phyloP scores from a whole-genome alignment of 1,140 invertebrate genomes.

The Ectropis grisescens region DNA sequence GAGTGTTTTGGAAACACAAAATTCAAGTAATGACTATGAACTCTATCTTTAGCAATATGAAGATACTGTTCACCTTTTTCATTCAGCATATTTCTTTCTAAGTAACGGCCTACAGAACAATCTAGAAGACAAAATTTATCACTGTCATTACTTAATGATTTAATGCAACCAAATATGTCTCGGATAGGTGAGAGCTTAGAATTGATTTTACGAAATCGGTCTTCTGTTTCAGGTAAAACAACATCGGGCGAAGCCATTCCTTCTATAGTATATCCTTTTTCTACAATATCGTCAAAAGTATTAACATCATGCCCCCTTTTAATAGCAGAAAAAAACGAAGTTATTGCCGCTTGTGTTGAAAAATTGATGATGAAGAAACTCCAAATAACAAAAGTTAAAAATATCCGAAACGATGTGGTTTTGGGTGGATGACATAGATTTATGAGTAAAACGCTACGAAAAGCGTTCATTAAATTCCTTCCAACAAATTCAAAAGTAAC shows the following conservation, averaged over 20 bases:
- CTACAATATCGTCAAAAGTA: constrained; percentile 53
- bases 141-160: constrained; percentile 37
- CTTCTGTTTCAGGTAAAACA: constrained; percentile 42
- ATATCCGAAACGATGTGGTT: constrained; percentile 35
- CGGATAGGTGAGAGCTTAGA: constrained; percentile 29
- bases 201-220: constrained; percentile 42
- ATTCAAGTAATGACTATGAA: constrained; percentile 55
- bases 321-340: constrained; percentile 52
- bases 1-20: constrained; percentile 43
- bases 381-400: constrained; percentile 39
- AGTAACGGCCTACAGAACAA: constrained; percentile 49
- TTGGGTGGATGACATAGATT: constrained; percentile 36
- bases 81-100: constrained; percentile 44
- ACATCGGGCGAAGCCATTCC: constrained; percentile 57
- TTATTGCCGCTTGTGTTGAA: constrained; percentile 50
- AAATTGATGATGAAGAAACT: constrained; percentile 54
- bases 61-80: constrained; percentile 50
- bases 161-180: constrained; percentile 42
- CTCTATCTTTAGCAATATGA: constrained; percentile 48
- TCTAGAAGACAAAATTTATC: constrained; percentile 52
- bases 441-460: constrained; percentile 37
- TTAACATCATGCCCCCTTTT: constrained; percentile 53
- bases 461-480: constrained; percentile 43
- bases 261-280: constrained; percentile 48
- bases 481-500: constrained; percentile 39